Evolutionary conservation across 2,113 vertebrate genomes (phyloP), one percentile per base, ranked within the genome.

Genomic region (Dromas ardeola): DNA sequence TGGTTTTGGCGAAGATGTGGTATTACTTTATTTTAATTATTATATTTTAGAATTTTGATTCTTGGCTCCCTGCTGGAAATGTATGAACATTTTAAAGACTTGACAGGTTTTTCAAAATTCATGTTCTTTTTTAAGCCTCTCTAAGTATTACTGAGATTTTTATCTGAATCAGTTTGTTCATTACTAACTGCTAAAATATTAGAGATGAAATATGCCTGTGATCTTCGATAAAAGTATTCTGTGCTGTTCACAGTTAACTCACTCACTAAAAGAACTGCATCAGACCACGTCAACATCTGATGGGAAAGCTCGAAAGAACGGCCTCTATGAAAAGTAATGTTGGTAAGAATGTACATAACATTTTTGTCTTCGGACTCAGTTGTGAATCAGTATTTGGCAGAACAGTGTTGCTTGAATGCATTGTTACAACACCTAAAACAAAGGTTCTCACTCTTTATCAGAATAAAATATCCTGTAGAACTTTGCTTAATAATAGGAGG

Each of bases 141-240:
- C 0, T 18, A 78, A 91, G 67, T 29, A 47, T 76, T 82, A 69
- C 40, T 11, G 27, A 91, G 70, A 59, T 74, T 80, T 96, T 87
- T 77, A 91, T 87, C 84, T 90, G 40, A 92, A 93, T 73, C 83
- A 53, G 74, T 86, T 93, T 93, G 36, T 82, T 90, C 78, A 59
- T 86, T 88, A 94, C 58, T 88, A 81, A 78, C 40, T 69, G 43
- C 61, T 82, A 65, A 50, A 67, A 67, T 22, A 30, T 67, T 76
- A 81, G 20, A 71, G 6, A 82, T 0, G 0, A 90, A 85, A 81
- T 47, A 80, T 4, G 20, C 13, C 58, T 92, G 50, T 86, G 45
- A 80, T 88, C 92, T 73, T 36, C 59, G 29, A 82, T 76, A 58
- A 91, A 93, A 90, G 67, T 55, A 85, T 81, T 74, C 40, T 69